A percentile compares a stretch with the other conserved stretches of the same genome.
Evolutionary conservation across 2,888 invertebrate genomes (phyloP).

Genomic region (Hesperia comma): DNA sequence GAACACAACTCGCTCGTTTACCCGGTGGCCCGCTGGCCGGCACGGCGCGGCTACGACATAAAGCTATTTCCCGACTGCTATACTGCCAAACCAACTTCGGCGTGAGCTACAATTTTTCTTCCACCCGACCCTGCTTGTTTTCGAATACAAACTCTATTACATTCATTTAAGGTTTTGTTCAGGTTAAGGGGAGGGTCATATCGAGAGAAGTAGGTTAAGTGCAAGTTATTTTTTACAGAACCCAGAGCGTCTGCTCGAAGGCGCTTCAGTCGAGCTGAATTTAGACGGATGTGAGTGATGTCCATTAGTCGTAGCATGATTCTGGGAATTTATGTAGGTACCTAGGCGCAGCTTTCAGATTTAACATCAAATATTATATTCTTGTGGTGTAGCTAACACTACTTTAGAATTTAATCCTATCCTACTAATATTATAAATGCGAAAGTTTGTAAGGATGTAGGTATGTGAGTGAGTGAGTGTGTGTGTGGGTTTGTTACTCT

Average conservation of each 20-base stretch:
- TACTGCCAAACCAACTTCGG: constrained; percentile 13
- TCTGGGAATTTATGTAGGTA: constrained; percentile 2
- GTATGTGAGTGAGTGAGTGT: no score
- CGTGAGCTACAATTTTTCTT: constrained; percentile 26
- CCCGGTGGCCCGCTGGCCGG: background rate
- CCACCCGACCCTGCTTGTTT: background rate
- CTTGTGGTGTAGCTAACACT: no score
- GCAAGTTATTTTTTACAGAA: constrained; percentile 53
- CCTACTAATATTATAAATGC: no score
- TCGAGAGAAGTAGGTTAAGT: constrained; percentile 54
- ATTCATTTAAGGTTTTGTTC: constrained; percentile 19
- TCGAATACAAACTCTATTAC: constrained; percentile 2
- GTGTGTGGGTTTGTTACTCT: no score
- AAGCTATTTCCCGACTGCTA: constrained; percentile 15
- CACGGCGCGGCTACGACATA: background rate
- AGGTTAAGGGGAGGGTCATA: constrained; percentile 11
- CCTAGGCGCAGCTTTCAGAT: background rate
- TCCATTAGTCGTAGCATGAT: constrained; percentile 18
- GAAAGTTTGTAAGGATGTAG: no score
- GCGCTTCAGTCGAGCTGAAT: constrained; percentile 38
- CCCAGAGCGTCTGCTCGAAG: constrained; percentile 40
- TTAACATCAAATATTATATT: no score
- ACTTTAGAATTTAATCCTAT: no score
- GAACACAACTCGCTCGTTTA: background rate
- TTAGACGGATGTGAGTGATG: constrained; percentile 21